Evolutionary conservation across 2,113 vertebrate genomes (phyloP), one percentile per base, ranked within the genome.

Genomic region (Brachyhypopomus gauderio): DNA sequence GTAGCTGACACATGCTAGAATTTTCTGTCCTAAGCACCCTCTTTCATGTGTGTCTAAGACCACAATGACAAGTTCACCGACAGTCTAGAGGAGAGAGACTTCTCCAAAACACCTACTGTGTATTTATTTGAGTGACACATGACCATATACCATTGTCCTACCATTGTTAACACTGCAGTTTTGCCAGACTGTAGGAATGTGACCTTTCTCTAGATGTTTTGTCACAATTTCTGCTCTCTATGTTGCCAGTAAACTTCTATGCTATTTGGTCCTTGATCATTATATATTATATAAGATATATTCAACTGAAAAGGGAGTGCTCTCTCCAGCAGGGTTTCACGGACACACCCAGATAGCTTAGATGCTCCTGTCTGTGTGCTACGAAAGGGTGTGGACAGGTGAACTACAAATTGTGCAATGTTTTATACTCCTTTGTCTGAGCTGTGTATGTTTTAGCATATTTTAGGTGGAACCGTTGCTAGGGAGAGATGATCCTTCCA

Each of bases 291-390:
- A 78, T 22, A 3, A 70, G 30, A 27, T 41, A 45, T 16, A 52
- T 25, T 22, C 36, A 36, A 59, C 30, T 17, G 16, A 34, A 80
- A 52, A 52, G 52, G 11, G n/a, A 45, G 23, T 16, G 5, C 9
- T 74, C 67, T 70, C 66, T 82, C 60, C 83, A 91, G 90, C 89
- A 85, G 80, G 89, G 90, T 91, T 84, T 79, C 75, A 64, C 38
- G 45, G 84, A 45, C 82, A 62, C 62, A 58, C 60, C 85, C 71
- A 22, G 45, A 23, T 58, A 74, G 17, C 20, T 72, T 36, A 70
- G 79, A 77, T 84, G 88, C 88, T 90, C 87, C 88, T 85, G 85
- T 30, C 3, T 70, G 55, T 38, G 72, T 52, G n/a, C 85, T 36
- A 70, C 5, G 27, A 41, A 75, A 77, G 79, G 22, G 56, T 84